These are phyloP conservation scores for Apogon talboti DNA, from an alignment of 2,797 vertebrate genomes.

Conservation along the genomic window DNA sequence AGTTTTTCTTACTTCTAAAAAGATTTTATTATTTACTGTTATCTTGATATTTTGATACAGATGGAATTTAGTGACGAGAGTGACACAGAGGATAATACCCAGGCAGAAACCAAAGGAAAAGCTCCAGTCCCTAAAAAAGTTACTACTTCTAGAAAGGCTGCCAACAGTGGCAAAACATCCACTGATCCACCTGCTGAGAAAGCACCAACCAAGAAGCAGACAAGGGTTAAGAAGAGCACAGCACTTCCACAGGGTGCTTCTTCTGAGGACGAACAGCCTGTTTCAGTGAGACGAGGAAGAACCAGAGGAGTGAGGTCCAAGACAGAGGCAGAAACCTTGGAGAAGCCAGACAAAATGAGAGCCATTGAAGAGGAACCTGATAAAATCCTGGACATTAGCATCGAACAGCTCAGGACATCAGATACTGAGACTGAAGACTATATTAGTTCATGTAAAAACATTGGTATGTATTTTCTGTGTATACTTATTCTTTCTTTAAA, in stretches of 20 bases:
- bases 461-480: slow-evolving; percentile 27
- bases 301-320: slow-evolving; percentile 48
- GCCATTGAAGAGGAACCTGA: slow-evolving; percentile 80
- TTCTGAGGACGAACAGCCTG: slow-evolving; percentile 72
- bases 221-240: slow-evolving; percentile 61
- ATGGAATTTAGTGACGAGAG: slow-evolving; percentile 92
- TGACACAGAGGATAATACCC: slow-evolving; percentile 78
- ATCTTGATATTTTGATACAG: slow-evolving; percentile 68
- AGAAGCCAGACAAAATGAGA: slow-evolving; percentile 85
- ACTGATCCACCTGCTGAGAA: slow-evolving; percentile 45
- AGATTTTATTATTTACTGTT: neutral
- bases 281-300: slow-evolving; percentile 68
- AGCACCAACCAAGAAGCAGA: slow-evolving; percentile 47
- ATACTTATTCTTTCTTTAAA: neutral
- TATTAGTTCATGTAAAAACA: slow-evolving; percentile 44
- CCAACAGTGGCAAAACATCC: slow-evolving; percentile 40
- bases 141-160: slow-evolving; percentile 32
- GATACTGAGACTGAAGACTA: slow-evolving; percentile 79
- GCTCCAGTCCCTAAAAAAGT: slow-evolving; percentile 47
- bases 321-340: slow-evolving; percentile 16
- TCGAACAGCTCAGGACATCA: slow-evolving; percentile 82
- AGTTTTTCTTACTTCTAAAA: neutral
- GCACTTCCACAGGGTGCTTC: slow-evolving; percentile 20
- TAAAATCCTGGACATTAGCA: slow-evolving; percentile 79
- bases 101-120: slow-evolving; percentile 57